A percentile compares a stretch with the other conserved stretches of the same genome.
phyloP scores from a whole-genome alignment of 1,140 invertebrate species.

The Temnothorax longispinosus region DNA sequence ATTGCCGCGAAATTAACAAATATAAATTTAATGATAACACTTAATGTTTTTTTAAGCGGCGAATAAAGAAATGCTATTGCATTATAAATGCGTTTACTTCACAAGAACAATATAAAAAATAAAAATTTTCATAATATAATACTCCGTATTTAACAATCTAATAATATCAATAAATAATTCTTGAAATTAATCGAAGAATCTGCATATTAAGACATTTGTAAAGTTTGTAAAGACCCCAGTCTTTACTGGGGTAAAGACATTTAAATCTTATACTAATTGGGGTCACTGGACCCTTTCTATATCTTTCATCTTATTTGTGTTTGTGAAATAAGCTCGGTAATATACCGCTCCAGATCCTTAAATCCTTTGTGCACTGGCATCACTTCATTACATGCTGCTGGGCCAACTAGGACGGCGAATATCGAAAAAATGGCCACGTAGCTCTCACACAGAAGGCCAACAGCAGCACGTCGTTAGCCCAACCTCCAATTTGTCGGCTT shows the following conservation, averaged over 20 bases:
- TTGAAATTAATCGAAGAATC: neutral
- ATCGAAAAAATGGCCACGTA: slow-evolving; percentile 19
- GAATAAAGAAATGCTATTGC: neutral
- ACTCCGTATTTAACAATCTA: neutral
- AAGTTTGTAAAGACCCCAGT: neutral
- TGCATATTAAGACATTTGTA: neutral
- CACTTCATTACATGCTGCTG: slow-evolving; percentile 1
- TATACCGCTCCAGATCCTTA: neutral
- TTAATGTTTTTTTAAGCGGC: neutral
- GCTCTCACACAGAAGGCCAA: neutral
- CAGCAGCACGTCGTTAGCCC: slow-evolving; percentile 14
- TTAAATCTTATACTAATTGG: neutral
- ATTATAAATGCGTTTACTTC: neutral
- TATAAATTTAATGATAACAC: neutral
- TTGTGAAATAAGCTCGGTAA: neutral
- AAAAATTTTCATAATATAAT: neutral
- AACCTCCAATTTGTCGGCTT: slow-evolving; percentile 61
- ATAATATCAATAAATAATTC: neutral
- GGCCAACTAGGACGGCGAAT: slow-evolving; percentile 2
- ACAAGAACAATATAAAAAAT: neutral
- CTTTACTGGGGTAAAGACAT: neutral
- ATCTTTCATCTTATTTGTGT: neutral
- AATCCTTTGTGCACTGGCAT: neutral
- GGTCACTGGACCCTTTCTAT: neutral
- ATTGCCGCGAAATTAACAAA: neutral